Evolutionary conservation across 2,797 vertebrate genomes (phyloP), one percentile per base, ranked within the genome.

Genomic region (Poeciliopsis infans): DNA sequence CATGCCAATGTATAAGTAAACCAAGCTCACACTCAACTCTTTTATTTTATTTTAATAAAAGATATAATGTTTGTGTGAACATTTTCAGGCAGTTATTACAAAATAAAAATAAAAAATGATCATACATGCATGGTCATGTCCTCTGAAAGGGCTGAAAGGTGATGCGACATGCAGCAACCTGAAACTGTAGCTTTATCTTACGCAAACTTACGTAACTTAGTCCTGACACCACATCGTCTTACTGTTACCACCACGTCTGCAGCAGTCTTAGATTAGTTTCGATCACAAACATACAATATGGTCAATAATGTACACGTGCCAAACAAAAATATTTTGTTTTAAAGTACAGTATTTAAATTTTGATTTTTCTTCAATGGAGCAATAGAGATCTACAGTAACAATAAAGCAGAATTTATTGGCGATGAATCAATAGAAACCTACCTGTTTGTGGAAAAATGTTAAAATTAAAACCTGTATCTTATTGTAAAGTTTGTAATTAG

Each of bases 141-240:
- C 66, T 72, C 51, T 45, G 75, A 70, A 74, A 49, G 47, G 36
- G 72, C 66, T 31, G 87, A 83, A 89, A 91, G 72, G 71, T 68
- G 73, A 89, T 7, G 68, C 7, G 6, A 43, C 20, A 33, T 18
- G 20, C 28, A 75, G 82, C 68, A 85, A 91, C 86, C 80, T 41
- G 79, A 91, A 82, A 91, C 77, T 82, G 85, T 79, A 61, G 61
- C 0, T 78, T 88, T 85, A 89, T 83, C 82, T 68, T 61, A 23
- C 83, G 57, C 79, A 79, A 59, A 41, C 66, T 61, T 53, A 13
- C 57, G 3, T 41, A 76, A 79, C 51, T 72, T 77, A 69, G 28
- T 79, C 36, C 64, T 13, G 47, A 66, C 69, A 68, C 36, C 8
- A 36, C 18, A n/a, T 28, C 49, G 78, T 73, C 70, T 59, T 5